These are phyloP conservation scores for Scortum barcoo DNA, from an alignment of 2,113 vertebrate genomes.

Conservation along the genomic window DNA sequence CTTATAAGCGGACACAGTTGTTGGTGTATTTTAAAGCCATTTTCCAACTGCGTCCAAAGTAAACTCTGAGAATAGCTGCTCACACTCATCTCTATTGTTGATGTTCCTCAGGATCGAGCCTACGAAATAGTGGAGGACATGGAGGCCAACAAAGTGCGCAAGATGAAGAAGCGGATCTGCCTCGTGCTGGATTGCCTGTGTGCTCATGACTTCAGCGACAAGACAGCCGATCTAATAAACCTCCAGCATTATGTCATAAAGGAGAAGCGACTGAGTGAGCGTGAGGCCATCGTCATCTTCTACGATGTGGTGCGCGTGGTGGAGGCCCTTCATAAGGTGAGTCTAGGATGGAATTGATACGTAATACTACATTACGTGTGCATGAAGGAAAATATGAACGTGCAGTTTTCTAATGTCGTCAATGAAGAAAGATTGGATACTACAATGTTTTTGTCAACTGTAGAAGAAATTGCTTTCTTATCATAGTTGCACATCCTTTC, in stretches of 20 bases:
- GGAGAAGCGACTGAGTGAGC: conserved; percentile 96
- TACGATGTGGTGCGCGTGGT: conserved; percentile 98
- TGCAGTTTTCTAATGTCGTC: neutral
- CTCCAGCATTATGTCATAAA: conserved; percentile 99
- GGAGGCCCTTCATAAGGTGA: conserved; percentile 97
- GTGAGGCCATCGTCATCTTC: conserved; percentile 97
- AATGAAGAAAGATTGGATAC: neutral
- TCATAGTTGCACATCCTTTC: conserved; percentile 37
- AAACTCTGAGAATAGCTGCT: neutral
- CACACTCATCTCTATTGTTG: neutral
- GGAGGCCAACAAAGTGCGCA: conserved; percentile 91
- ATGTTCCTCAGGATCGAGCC: conserved; percentile 90
- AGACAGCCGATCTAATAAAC: conserved; percentile 98
- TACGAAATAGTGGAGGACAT: conserved; percentile 93
- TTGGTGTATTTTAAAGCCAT: too few relatives aligned
- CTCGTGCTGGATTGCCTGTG: conserved; percentile 98
- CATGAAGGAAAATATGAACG: neutral
- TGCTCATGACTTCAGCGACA: conserved; percentile 97
- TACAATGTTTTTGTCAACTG: conserved; percentile 11
- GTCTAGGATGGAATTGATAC: neutral
- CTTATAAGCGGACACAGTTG: conserved; percentile 6
- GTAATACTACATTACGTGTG: too few relatives aligned
- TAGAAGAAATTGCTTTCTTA: conserved; percentile 22
- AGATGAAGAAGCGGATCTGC: conserved; percentile 97
- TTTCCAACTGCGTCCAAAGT: neutral